Evolutionary conservation across 2,113 vertebrate species (phyloP).

Genomic region (Bubalus kerabau): DNA sequence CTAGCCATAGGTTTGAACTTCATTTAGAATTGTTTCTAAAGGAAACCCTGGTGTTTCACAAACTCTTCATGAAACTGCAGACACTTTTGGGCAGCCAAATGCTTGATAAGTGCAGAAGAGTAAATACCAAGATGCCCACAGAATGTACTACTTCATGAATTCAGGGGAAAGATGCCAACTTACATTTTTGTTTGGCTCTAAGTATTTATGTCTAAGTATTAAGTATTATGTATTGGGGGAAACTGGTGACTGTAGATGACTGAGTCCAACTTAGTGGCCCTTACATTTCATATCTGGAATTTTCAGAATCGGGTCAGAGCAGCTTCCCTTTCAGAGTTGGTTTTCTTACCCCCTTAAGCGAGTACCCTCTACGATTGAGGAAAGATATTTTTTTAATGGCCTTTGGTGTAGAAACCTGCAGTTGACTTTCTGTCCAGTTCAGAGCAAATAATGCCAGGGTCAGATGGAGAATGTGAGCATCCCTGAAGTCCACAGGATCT

Average conservation of each 20-base stretch:
- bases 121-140: neutral
- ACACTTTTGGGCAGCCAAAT: neutral
- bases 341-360: constrained; percentile 30
- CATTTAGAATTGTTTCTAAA: neutral
- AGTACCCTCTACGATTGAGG: neutral
- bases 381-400: neutral
- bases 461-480: constrained; percentile 50
- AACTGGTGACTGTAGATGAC: neutral
- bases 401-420: constrained; percentile 54
- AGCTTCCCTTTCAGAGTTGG: constrained; percentile 65
- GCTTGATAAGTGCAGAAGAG: neutral
- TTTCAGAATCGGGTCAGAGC: constrained; percentile 52
- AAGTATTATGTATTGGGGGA: neutral
- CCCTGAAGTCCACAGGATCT: constrained; percentile 39
- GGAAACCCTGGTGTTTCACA: neutral
- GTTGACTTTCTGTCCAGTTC: constrained; percentile 62
- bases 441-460: constrained; percentile 58
- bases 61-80: neutral
- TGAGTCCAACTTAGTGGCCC: constrained; percentile 15
- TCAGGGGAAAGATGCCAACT: neutral
- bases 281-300: constrained; percentile 48
- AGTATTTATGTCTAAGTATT: neutral
- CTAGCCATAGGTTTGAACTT: neutral
- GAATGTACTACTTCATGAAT: neutral
- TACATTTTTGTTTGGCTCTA: neutral